A percentile compares a stretch with the other conserved stretches of the same genome.
phyloP scores from a whole-genome alignment of 2,888 invertebrate species.

The Sthenelais limicola region DNA sequence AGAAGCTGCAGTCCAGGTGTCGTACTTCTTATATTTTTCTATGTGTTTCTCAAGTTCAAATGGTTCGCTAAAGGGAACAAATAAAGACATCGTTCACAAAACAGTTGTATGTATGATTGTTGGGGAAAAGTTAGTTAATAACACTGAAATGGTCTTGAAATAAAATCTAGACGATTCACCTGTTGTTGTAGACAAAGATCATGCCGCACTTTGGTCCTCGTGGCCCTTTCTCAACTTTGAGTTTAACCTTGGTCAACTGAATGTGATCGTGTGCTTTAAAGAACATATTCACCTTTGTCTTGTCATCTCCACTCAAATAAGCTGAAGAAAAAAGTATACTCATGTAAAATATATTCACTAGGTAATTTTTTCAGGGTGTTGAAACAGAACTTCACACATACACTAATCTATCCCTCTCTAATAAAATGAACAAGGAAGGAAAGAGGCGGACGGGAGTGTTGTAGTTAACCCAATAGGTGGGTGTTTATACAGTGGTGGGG shows the following conservation, averaged over 20 bases:
- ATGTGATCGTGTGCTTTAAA: constrained; percentile 64
- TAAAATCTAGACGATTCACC: constrained; percentile 48
- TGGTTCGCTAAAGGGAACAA: constrained; percentile 52
- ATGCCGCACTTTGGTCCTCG: constrained; percentile 65
- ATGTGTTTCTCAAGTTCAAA: constrained; percentile 60
- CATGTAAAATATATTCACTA: too few species aligned
- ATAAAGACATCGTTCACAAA: too few species aligned
- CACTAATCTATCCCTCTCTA: too few species aligned
- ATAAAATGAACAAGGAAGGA: too few species aligned
- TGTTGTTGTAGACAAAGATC: constrained; percentile 67
- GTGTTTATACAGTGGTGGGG: too few species aligned
- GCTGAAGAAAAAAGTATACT: too few species aligned
- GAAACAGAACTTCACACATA: too few species aligned
- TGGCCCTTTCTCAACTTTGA: constrained; percentile 64
- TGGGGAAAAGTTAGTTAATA: too few species aligned
- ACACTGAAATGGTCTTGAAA: not conserved
- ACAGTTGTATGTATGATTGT: too few species aligned
- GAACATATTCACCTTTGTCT: constrained; percentile 67
- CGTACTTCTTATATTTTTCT: constrained; percentile 60
- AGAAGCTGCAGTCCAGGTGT: constrained; percentile 61
- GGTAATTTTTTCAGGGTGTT: too few species aligned
- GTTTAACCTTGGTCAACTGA: constrained; percentile 65
- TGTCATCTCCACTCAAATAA: constrained; percentile 64
- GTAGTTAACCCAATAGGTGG: too few species aligned
- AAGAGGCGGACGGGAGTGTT: too few species aligned